Evolutionary conservation across 2,113 vertebrate species (phyloP).

Genomic region (Odocoileus virginianus): DNA sequence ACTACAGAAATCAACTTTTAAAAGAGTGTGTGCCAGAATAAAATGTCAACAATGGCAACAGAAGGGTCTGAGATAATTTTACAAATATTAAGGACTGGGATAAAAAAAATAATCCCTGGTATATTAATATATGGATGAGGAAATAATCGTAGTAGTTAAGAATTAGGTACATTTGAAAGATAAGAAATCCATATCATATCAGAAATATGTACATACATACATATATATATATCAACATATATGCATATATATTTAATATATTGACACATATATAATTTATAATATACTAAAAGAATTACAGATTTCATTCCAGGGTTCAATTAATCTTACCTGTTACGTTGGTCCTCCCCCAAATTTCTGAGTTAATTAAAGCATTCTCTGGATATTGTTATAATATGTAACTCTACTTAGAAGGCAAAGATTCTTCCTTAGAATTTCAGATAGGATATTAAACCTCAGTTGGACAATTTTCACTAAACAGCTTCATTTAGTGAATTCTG

Average conservation of each 20-base stretch:
- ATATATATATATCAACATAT: background rate
- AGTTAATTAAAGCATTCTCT: background rate
- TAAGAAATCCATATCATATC: background rate
- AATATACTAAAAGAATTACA: background rate
- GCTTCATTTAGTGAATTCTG: background rate
- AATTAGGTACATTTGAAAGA: background rate
- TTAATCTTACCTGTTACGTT: background rate
- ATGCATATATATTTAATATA: background rate
- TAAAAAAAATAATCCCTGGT: background rate
- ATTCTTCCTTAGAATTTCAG: background rate
- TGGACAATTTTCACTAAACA: background rate
- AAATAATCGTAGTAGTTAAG: background rate
- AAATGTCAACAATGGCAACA: background rate
- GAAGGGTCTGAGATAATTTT: background rate
- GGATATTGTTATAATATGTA: background rate
- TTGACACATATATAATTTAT: background rate
- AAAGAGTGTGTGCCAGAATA: background rate
- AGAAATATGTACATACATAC: background rate
- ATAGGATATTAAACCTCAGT: background rate
- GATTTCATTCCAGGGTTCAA: background rate
- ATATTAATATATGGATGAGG: background rate
- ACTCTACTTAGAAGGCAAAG: background rate
- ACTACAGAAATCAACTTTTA: background rate
- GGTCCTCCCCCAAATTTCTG: background rate
- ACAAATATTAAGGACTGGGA: background rate